Conservation (phyloP, 2,113 vertebrate species). For the Psephotus haematonotus region DNA sequence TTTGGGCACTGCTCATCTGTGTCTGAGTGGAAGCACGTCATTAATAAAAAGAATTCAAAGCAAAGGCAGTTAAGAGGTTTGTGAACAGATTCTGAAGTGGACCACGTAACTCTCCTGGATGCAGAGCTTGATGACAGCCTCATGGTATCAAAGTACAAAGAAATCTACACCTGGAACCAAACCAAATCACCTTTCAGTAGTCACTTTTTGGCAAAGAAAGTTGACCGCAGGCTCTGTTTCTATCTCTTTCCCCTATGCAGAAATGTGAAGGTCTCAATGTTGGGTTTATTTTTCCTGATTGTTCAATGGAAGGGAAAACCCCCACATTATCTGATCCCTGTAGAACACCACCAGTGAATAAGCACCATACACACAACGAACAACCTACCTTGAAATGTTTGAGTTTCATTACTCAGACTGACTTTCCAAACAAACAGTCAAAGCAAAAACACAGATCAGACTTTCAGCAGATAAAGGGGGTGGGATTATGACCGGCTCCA, state of each 20-base stretch:
- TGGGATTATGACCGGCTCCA: neutral
- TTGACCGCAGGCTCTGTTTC: neutral
- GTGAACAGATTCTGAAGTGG: neutral
- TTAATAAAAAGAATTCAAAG: neutral
- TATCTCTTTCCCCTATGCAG: neutral
- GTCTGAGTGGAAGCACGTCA: neutral
- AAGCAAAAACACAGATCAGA: neutral
- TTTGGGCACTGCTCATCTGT: neutral
- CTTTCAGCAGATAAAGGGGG: slow-evolving; percentile 7
- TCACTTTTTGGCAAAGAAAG: neutral
- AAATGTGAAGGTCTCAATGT: neutral
- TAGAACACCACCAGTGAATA: neutral
- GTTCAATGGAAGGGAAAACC: neutral
- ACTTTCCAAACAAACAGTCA: slow-evolving; percentile 13
- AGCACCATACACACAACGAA: neutral
- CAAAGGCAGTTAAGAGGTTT: neutral
- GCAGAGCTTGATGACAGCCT: neutral
- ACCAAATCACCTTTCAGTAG: neutral
- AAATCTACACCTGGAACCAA: neutral
- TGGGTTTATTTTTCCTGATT: neutral
- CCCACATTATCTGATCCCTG: neutral
- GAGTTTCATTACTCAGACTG: neutral
- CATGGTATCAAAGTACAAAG: neutral
- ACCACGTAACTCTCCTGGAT: neutral
- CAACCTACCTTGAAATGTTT: neutral